A percentile compares a stretch with the other conserved stretches of the same genome.
Conservation (phyloP, 2,113 vertebrate species). For the Elachura formosa region DNA sequence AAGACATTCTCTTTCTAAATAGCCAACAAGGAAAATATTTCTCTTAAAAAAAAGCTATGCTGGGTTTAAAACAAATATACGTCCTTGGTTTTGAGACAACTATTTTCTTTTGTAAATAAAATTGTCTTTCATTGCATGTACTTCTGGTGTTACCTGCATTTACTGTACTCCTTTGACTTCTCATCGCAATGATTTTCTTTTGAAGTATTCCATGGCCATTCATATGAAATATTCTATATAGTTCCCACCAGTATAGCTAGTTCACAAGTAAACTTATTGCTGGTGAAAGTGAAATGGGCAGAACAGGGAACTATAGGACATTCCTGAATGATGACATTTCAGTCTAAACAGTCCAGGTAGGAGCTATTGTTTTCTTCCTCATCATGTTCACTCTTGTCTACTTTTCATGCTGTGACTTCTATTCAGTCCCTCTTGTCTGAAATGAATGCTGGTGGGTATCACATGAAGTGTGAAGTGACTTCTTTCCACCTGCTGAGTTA, state of each 20-base stretch:
- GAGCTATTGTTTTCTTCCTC: constrained; percentile 59
- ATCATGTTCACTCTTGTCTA: constrained; percentile 42
- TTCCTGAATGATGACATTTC: constrained; percentile 2
- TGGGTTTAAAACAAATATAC: not conserved
- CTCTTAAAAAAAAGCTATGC: not conserved
- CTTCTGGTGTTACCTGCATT: not conserved
- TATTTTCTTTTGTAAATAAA: not conserved
- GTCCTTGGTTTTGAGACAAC: not conserved
- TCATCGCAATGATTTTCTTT: not conserved
- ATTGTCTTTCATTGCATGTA: not conserved
- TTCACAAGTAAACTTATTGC: not conserved
- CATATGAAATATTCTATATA: not conserved
- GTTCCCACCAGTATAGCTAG: not conserved
- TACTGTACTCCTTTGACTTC: not conserved
- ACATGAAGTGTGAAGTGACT: constrained; percentile 74
- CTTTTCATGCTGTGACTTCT: constrained; percentile 69
- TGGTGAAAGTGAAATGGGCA: not conserved
- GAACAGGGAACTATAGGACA: not conserved
- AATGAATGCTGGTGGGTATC: constrained; percentile 75
- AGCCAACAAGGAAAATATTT: not conserved
- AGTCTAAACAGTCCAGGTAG: constrained; percentile 49
- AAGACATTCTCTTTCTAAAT: not conserved
- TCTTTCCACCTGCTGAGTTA: constrained; percentile 69
- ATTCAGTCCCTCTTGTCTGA: constrained; percentile 65
- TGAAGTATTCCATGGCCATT: not conserved